These are phyloP conservation scores for Lepidochrysops patricia DNA, from an alignment of 2,888 invertebrate species.

Conservation along the genomic window DNA sequence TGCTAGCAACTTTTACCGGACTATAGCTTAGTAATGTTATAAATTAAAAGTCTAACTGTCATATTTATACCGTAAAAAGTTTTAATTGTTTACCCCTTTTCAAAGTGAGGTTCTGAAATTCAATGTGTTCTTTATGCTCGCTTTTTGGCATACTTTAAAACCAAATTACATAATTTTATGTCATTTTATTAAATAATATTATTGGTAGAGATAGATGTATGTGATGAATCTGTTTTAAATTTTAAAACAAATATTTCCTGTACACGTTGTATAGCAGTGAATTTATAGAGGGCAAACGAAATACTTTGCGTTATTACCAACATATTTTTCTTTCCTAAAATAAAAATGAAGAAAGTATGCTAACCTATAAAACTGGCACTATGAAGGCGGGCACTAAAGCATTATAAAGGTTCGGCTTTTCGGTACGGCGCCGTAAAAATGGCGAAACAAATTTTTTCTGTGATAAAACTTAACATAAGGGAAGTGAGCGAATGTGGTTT, in stretches of 20 bases:
- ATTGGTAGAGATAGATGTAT: no score
- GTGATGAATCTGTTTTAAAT: no score
- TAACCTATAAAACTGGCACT: conserved; percentile 2
- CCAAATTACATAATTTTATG: no score
- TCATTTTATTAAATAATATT: no score
- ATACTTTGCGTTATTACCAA: background rate
- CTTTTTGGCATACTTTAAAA: background rate
- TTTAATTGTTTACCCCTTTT: background rate
- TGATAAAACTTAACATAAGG: conserved; percentile 28
- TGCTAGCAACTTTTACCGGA: background rate
- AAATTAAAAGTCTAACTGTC: background rate
- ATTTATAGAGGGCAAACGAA: background rate
- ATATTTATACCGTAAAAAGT: background rate
- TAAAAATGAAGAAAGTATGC: background rate
- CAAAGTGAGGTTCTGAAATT: background rate
- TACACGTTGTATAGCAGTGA: no score
- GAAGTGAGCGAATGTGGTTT: conserved; percentile 60
- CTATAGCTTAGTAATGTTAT: background rate
- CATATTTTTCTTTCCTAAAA: background rate
- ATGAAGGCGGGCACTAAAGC: background rate
- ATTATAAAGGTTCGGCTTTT: background rate
- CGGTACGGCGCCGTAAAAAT: background rate
- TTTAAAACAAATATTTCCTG: no score
- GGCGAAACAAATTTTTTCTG: conserved; percentile 13
- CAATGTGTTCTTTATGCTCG: background rate